Percentiles rank a stretch among this genome's conserved stretches.
These are phyloP conservation scores for Pachyrhynchus sulphureomaculatus DNA, from an alignment of 1,140 invertebrate species.

Conservation along the genomic window DNA sequence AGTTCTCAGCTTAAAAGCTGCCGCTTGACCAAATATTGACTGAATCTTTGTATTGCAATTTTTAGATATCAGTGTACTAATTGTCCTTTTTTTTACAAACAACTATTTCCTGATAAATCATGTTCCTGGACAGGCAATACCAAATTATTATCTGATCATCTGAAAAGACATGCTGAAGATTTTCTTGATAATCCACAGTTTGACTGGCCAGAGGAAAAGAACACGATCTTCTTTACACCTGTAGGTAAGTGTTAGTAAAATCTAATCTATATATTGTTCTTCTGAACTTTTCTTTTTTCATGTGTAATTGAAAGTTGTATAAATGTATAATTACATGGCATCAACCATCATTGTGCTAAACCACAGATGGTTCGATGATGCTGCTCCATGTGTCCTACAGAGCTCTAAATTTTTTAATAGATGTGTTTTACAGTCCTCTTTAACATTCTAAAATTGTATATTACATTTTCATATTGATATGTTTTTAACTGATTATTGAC, in stretches of 20 bases:
- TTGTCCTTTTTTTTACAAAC: constrained; percentile 17
- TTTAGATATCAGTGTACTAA: constrained; percentile 2
- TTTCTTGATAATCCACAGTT: constrained; percentile 23
- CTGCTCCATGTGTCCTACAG: no score
- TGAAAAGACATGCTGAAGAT: constrained; percentile 12
- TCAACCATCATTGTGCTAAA: no score
- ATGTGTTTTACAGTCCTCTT: no score
- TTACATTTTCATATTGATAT: no score
- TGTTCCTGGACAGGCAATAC: constrained; percentile 27
- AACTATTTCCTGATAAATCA: constrained; percentile 3
- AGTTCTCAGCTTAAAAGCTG: no score
- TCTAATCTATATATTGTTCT: not conserved
- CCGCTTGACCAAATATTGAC: no score
- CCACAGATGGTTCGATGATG: no score
- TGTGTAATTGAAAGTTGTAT: not conserved
- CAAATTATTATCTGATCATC: constrained; percentile 2
- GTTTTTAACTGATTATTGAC: no score
- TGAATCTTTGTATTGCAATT: no score
- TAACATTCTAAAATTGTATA: no score
- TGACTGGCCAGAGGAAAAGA: constrained; percentile 7
- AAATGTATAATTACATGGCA: not conserved
- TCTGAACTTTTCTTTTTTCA: not conserved
- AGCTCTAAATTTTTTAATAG: no score
- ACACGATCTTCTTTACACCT: constrained; percentile 25
- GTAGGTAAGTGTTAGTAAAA: constrained; percentile 5